phyloP scores from a whole-genome alignment of 2,113 vertebrate genomes.

The Acrocephalus arundinaceus region DNA sequence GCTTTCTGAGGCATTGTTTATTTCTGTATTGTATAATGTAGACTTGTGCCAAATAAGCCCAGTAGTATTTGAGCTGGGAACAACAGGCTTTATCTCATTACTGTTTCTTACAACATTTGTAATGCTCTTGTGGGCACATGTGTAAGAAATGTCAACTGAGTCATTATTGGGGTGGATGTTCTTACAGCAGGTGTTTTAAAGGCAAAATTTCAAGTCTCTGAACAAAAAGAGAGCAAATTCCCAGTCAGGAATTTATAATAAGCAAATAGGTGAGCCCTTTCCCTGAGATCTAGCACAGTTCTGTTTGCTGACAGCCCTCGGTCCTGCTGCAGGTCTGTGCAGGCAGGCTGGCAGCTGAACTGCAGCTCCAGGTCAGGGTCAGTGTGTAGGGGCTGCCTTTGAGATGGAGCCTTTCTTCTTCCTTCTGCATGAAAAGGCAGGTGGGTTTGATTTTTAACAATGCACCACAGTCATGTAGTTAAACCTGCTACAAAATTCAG shows the following conservation, averaged over 20 bases:
- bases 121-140: background rate
- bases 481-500: slow-evolving; percentile 14
- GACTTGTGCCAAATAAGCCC: background rate
- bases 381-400: background rate
- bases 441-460: slow-evolving; percentile 19
- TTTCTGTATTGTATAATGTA: background rate
- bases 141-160: background rate
- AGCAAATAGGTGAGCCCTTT: background rate
- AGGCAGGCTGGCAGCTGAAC: background rate
- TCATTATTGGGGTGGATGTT: background rate
- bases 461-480: background rate
- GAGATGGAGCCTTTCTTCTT: background rate
- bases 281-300: background rate
- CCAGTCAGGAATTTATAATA: background rate
- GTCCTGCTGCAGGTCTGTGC: background rate
- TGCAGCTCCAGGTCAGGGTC: background rate
- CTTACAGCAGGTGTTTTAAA: background rate
- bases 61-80: background rate
- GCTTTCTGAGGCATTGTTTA: background rate
- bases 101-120: background rate
- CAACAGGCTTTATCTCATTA: background rate
- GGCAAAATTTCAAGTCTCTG: background rate
- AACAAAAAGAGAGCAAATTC: background rate
- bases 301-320: background rate
- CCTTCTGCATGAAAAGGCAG: background rate